Percentiles rank a stretch among this genome's conserved stretches.
Conservation (phyloP, 1,140 invertebrate genomes). For the Vanessa tameamea region DNA sequence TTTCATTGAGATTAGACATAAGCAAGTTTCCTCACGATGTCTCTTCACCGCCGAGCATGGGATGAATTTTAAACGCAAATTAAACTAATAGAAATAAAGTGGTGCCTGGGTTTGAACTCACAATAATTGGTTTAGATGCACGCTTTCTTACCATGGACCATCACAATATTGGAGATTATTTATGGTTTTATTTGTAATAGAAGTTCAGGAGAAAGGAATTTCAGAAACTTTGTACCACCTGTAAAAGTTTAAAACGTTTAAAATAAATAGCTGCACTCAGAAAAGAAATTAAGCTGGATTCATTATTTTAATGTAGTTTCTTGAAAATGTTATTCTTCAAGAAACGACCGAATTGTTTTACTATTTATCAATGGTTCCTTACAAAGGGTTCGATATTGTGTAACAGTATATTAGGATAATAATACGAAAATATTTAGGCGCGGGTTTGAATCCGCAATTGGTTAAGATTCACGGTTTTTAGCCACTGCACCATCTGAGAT, state of each 20-base stretch:
- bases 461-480: too few species aligned
- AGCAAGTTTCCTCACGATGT: too few species aligned
- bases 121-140: too few species aligned
- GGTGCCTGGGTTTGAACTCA: too few species aligned
- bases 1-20: too few species aligned
- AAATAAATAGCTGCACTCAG: constrained; percentile 7
- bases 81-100: too few species aligned
- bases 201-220: not conserved
- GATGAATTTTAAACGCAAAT: too few species aligned
- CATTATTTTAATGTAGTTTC: constrained; percentile 5
- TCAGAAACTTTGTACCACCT: not conserved
- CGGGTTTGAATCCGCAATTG: too few species aligned
- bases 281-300: not conserved
- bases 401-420: not conserved
- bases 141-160: too few species aligned
- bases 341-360: not conserved
- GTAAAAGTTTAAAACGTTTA: not conserved
- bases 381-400: not conserved
- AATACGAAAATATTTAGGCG: not conserved
- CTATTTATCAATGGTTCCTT: not conserved
- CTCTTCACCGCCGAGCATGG: too few species aligned
- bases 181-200: not conserved
- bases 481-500: too few species aligned
- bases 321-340: not conserved
- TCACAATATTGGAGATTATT: too few species aligned